Evolutionary conservation across 2,888 invertebrate species (phyloP).

Genomic region (Caenorhabditis zanzibari): DNA sequence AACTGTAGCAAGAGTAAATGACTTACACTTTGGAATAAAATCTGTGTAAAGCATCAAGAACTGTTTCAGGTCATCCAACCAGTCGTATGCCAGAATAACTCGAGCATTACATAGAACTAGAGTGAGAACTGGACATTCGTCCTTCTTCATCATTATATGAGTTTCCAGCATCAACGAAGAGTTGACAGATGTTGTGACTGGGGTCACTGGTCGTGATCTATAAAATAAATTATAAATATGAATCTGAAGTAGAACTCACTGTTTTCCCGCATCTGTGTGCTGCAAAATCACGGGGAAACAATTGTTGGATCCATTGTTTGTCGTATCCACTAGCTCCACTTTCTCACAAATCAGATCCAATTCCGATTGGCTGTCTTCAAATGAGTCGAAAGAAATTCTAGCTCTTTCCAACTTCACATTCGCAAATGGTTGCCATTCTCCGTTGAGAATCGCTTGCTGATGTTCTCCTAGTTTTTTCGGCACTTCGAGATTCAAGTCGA

Average conservation of each 20-base stretch:
- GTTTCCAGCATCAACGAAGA: constrained; percentile 75
- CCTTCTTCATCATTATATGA: constrained; percentile 80
- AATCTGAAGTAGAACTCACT: background rate
- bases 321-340: constrained; percentile 84
- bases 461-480: constrained; percentile 32
- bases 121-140: constrained; percentile 80
- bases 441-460: constrained; percentile 10
- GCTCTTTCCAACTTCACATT: constrained; percentile 84
- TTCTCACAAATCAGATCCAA: constrained; percentile 85
- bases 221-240: background rate
- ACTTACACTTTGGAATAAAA: constrained; percentile 74
- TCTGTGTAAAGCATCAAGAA: constrained; percentile 77
- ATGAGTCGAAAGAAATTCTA: constrained; percentile 84
- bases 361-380: constrained; percentile 85
- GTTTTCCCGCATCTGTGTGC: constrained; percentile 47
- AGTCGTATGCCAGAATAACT: constrained; percentile 80
- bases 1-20: background rate
- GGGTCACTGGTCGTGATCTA: constrained; percentile 37
- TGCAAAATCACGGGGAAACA: constrained; percentile 62
- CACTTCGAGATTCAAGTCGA: constrained; percentile 78
- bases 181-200: constrained; percentile 10
- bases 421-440: constrained; percentile 80
- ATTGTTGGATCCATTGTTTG: constrained; percentile 35
- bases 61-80: constrained; percentile 79
- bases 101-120: constrained; percentile 79